Conservation (phyloP, 92 coral and sea anemone genomes). For the Bergia puertoricense region DNA sequence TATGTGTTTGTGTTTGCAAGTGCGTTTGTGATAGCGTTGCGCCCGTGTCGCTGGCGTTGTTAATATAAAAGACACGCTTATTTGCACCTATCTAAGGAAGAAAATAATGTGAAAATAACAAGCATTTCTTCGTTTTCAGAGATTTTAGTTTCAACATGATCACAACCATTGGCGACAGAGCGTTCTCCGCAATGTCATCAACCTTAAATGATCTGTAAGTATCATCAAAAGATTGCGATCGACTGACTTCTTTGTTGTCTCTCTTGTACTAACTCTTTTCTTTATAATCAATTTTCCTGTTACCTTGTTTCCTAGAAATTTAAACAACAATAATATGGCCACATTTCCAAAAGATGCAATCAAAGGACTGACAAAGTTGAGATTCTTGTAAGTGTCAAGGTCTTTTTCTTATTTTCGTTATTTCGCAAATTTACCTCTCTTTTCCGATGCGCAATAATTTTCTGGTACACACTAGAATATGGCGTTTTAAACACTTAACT, state of each 20-base stretch:
- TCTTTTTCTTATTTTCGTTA: neutral
- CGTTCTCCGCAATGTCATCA: conserved; percentile 23
- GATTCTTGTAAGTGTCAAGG: neutral
- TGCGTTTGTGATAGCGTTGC: neutral
- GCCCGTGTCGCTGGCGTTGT: neutral
- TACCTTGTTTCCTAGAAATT: neutral
- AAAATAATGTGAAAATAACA: neutral
- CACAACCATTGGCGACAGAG: conserved; percentile 4
- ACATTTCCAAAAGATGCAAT: conserved; percentile 6
- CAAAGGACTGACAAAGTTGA: conserved; percentile 7
- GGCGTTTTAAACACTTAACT: too few relatives aligned
- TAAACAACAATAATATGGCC: neutral
- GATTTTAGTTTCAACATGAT: neutral
- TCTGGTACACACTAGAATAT: neutral
- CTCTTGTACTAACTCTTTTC: neutral
- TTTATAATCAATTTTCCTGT: neutral
- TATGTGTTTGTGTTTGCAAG: neutral
- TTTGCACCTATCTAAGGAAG: neutral
- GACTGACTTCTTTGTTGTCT: neutral
- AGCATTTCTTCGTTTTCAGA: neutral
- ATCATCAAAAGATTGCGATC: neutral
- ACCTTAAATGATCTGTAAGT: conserved; percentile 7
- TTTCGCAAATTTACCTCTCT: neutral
- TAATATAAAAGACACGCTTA: neutral
- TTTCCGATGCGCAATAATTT: too few relatives aligned